Base-by-base conservation (phyloP, 2,113 vertebrate species). In the Thunnus maccoyii region DNA sequence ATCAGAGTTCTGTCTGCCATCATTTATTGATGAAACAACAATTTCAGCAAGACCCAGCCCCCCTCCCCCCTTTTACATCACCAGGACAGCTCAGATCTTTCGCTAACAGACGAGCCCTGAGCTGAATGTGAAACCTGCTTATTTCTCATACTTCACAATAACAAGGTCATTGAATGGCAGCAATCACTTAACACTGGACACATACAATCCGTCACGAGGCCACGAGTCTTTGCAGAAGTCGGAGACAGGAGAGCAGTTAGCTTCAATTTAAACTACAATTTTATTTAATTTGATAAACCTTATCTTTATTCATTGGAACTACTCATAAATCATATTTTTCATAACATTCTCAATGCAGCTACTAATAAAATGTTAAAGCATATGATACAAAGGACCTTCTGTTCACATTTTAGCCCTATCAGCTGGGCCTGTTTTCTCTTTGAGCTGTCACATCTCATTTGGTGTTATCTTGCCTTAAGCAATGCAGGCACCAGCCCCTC, bases 371-470 rank as follows among this genome's bases (percentile, higher is more conserved):
- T 18, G 66, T 36, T 52, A 17, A 44, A 67, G 20, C 22, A 8
- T 10, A 62, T 30, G 60, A 83, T 69, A 82, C 66, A 88, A 76
- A 84, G 61, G 80, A 77, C 79, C 58, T 74, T 62, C 76, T 91
- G 83, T 86, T 90, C 84, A 81, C 80, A 76, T 85, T 89, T 88
- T 66, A 69, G 85, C 77, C 56, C 78, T 83, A 78, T 87, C 84
- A 94, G 88, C 83, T 81, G 90, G 52, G 82, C 75, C 75, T 89
- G 86, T 89, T 87, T 90, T 91, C 85, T 87, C 86, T 87, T 85
- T 84, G 78, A 90, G 89, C 89, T 93, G 93, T 94, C 94, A 94
- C 91, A 92, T 93, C 90, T 91, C 80, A 91, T 95, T 94, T 92
- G 82, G 25, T 80, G 76, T 60, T 73, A 20, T 88, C 27, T 86